phyloP scores from a whole-genome alignment of 2,888 invertebrate species.

The Amorpha juglandis region DNA sequence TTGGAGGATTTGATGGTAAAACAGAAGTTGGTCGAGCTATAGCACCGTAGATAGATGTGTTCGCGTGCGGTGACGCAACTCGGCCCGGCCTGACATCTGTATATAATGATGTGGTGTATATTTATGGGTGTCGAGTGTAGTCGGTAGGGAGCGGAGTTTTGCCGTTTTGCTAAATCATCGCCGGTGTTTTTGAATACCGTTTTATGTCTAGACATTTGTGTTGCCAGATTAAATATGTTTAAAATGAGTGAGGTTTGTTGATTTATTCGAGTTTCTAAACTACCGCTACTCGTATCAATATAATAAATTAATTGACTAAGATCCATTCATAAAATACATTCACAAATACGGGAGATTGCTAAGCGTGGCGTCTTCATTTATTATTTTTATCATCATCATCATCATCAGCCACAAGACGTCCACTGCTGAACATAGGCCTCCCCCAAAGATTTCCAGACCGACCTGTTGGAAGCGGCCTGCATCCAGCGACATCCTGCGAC shows the following conservation, averaged over 20 bases:
- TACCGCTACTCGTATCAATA: background rate
- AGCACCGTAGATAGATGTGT: constrained; percentile 54
- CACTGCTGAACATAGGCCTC: too few species aligned
- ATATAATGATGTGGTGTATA: constrained; percentile 31
- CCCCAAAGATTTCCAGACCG: too few species aligned
- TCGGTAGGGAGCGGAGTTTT: constrained; percentile 16
- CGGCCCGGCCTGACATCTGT: constrained; percentile 51
- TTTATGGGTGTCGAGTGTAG: constrained; percentile 29
- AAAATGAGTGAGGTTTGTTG: background rate
- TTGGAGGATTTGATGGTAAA: constrained; percentile 29
- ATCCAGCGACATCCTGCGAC: too few species aligned
- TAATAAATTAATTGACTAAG: too few species aligned
- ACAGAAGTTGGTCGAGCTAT: constrained; percentile 40
- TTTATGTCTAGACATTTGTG: background rate
- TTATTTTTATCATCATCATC: too few species aligned
- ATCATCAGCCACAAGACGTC: too few species aligned
- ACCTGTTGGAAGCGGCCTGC: too few species aligned
- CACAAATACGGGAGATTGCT: too few species aligned
- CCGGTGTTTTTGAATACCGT: constrained; percentile 14
- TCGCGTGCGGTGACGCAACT: constrained; percentile 64
- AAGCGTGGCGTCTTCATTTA: too few species aligned
- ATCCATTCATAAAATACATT: too few species aligned
- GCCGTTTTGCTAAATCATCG: constrained; percentile 26
- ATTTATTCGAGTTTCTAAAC: background rate
- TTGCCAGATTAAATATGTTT: background rate